Evolutionary conservation across 2,113 vertebrate genomes (phyloP).

Genomic region (Microcebus griseorufus): DNA sequence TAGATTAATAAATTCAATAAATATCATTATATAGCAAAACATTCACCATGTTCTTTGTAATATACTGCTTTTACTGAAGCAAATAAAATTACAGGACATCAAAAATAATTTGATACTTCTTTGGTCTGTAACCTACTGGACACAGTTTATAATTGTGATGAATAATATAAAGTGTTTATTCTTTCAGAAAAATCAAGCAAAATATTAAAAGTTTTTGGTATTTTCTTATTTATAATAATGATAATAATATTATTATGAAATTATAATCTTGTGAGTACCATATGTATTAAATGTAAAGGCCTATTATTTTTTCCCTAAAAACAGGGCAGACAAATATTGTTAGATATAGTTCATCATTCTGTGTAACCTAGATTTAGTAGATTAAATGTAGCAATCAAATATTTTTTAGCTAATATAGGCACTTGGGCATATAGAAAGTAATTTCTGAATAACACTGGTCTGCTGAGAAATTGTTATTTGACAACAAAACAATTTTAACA

Average conservation of each 20-base stretch:
- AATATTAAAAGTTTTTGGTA: background rate
- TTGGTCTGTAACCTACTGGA: background rate
- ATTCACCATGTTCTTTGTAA: background rate
- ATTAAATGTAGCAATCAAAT: background rate
- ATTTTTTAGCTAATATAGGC: conserved; percentile 14
- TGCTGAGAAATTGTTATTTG: background rate
- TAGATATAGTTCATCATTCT: conserved; percentile 59
- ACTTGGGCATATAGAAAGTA: background rate
- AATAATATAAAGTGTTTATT: conserved; percentile 38
- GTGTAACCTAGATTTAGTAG: conserved; percentile 27
- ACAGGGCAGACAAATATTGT: background rate
- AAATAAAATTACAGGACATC: conserved; percentile 31
- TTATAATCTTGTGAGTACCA: conserved; percentile 24
- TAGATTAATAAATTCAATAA: background rate
- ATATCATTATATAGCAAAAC: background rate
- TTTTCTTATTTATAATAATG: background rate
- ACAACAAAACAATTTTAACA: conserved; percentile 20
- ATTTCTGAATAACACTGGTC: background rate
- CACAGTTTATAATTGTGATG: background rate
- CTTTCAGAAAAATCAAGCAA: background rate
- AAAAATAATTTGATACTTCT: background rate
- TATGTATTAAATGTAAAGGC: background rate
- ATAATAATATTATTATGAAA: background rate
- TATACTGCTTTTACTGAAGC: background rate
- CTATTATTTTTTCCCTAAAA: conserved; percentile 27